phyloP scores from a whole-genome alignment of 2,888 invertebrate genomes.

The Dione vanillae region DNA sequence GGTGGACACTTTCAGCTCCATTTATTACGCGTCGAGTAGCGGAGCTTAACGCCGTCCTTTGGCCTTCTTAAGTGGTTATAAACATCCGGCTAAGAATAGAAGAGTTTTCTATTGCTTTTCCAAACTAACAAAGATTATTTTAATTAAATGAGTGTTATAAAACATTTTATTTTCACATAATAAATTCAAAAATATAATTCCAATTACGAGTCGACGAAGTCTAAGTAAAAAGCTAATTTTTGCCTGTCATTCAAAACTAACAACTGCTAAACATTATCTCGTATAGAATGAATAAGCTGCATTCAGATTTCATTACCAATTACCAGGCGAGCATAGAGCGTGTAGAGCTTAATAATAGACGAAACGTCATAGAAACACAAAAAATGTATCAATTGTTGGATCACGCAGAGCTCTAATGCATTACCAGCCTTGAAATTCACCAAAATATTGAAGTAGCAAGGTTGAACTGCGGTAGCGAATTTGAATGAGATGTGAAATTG shows the following conservation, averaged over 20 bases:
- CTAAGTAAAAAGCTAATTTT: neutral
- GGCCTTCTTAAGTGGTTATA: too few relatives aligned
- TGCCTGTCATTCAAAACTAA: neutral
- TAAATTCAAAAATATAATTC: neutral
- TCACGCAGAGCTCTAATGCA: slow-evolving; percentile 58
- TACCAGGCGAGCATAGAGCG: slow-evolving; percentile 37
- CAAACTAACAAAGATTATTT: too few relatives aligned
- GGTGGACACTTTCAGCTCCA: too few relatives aligned
- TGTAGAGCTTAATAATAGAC: slow-evolving; percentile 44
- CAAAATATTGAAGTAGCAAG: neutral
- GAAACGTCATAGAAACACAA: slow-evolving; percentile 37
- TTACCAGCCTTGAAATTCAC: slow-evolving; percentile 66
- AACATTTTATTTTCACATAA: neutral
- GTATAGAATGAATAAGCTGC: slow-evolving; percentile 20
- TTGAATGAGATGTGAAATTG: slow-evolving; percentile 1
- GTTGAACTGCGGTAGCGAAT: slow-evolving; percentile 21
- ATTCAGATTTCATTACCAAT: slow-evolving; percentile 27
- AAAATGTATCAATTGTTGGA: slow-evolving; percentile 55
- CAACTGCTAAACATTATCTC: neutral
- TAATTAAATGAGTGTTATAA: neutral
- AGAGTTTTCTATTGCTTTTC: too few relatives aligned
- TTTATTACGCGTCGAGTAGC: too few relatives aligned
- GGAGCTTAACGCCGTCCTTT: too few relatives aligned
- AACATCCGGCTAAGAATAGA: too few relatives aligned
- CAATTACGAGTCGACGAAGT: neutral